Conservation (phyloP, 1,140 invertebrate species). For the Spodoptera frugiperda region DNA sequence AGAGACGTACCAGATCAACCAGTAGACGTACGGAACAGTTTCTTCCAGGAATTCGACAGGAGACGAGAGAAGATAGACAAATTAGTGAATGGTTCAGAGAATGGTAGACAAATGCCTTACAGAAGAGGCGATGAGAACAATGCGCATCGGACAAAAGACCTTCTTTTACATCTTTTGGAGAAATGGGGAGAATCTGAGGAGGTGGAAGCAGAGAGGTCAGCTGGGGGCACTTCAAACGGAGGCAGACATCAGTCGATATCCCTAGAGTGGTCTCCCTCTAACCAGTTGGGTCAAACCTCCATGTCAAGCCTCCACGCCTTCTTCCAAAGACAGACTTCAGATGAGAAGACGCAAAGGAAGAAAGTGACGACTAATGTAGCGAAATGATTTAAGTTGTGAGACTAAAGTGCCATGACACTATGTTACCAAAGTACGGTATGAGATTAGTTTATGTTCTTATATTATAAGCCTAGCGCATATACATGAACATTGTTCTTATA, state of each 20-base stretch:
- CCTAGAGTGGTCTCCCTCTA: conserved; percentile 86
- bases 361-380: conserved; percentile 67
- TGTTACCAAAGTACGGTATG: conserved; percentile 82
- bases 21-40: conserved; percentile 86
- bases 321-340: conserved; percentile 88
- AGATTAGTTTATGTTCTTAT: conserved; percentile 62
- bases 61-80: conserved; percentile 81
- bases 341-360: conserved; percentile 85
- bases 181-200: conserved; percentile 89
- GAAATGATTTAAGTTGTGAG: conserved; percentile 70
- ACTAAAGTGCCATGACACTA: conserved; percentile 80
- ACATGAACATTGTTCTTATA: conserved; percentile 1
- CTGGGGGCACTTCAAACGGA: conserved; percentile 77
- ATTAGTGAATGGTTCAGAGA: conserved; percentile 75
- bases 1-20: conserved; percentile 89
- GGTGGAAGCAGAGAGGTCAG: conserved; percentile 76
- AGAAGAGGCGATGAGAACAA: conserved; percentile 85
- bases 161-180: conserved; percentile 90
- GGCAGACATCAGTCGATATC: conserved; percentile 87
- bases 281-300: conserved; percentile 86
- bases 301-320: conserved; percentile 90
- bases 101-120: conserved; percentile 77
- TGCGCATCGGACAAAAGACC: conserved; percentile 90
- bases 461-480: conserved; percentile 35
- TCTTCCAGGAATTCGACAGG: conserved; percentile 86